A percentile compares a stretch with the other conserved stretches of the same genome.
phyloP scores from a whole-genome alignment of 2,797 vertebrate genomes.

The Sebastiscus albofasciatus region DNA sequence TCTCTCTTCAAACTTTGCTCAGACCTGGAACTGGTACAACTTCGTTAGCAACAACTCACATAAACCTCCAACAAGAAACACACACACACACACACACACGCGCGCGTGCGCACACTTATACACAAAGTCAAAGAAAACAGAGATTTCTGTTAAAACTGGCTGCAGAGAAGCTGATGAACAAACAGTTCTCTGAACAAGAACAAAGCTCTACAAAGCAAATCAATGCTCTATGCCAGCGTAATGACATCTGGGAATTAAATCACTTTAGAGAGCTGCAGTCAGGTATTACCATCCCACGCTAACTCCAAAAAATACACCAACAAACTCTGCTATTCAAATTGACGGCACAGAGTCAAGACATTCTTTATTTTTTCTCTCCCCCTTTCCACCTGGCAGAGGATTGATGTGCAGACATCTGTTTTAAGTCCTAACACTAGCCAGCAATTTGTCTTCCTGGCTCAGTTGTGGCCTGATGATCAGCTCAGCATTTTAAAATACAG shows the following conservation, averaged over 20 bases:
- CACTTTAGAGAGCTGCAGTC: constrained; percentile 51
- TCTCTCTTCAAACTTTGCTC: constrained; percentile 15
- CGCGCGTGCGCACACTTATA: background rate
- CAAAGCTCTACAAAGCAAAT: constrained; percentile 63
- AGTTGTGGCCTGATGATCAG: background rate
- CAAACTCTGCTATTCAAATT: constrained; percentile 46
- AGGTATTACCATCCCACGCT: constrained; percentile 25
- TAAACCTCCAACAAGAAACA: background rate
- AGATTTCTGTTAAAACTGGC: constrained; percentile 36
- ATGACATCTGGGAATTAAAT: constrained; percentile 65
- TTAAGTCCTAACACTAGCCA: constrained; percentile 1
- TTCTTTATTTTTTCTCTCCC: background rate
- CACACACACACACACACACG: background rate
- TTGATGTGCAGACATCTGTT: constrained; percentile 43
- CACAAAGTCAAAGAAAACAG: constrained; percentile 25
- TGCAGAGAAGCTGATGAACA: constrained; percentile 34
- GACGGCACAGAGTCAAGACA: constrained; percentile 2
- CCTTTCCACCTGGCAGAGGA: constrained; percentile 22
- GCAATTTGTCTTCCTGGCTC: constrained; percentile 27
- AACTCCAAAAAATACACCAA: constrained; percentile 23
- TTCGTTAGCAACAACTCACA: constrained; percentile 24
- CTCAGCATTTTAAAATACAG: background rate
- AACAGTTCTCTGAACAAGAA: constrained; percentile 49
- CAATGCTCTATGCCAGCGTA: constrained; percentile 34
- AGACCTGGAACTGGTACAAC: constrained; percentile 20